Evolutionary conservation across 2,797 vertebrate species (phyloP), one percentile per base, ranked within the genome.

Genomic region (Tokudaia muenninki): DNA sequence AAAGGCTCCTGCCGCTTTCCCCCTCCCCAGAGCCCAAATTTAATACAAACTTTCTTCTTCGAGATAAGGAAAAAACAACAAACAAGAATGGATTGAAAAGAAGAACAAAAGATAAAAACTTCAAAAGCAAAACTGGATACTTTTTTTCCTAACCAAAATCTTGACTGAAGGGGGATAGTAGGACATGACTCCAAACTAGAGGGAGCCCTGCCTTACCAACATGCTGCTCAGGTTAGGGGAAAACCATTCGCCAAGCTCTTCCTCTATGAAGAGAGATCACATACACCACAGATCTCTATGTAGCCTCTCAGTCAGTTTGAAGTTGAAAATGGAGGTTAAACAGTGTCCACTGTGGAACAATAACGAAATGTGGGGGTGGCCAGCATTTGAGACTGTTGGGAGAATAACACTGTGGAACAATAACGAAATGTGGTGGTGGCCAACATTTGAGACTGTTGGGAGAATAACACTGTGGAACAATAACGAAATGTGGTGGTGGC

Each of bases 11-110:
- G 83, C 4, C 31, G 11, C 52, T 26, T 75, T 92, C 90, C 70
- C 90, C 2, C 44, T 22, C 87, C 41, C 6, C 70, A 75, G 47
- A 83, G 63, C 29, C 61, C 90, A 47, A 80, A 80, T 24, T 94
- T 78, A 86, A 57, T n/a, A 90, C 26, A 87, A 59, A 34, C 41
- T 92, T 96, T 91, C 79, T 84, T 31, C 61, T 96, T 78, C 47
- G 89, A 89, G 61, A 55, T 72, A 63, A 86, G 92, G 34, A 13
- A 72, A 72, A 57, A 81, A 72, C 24, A 86, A 94, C 55, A 82
- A 90, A 87, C 19, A 92, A 87, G 12, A 96, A 63, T 70, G 21
- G 44, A 50, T 78, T 75, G 59, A 92, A 44, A 63, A 77, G 13
- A 47, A 34, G 59, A 79, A 29, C 19, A 65, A 79, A 63, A 50